These are phyloP conservation scores for Sebastes reedi DNA, from an alignment of 2,797 vertebrate genomes.

Conservation along the genomic window DNA sequence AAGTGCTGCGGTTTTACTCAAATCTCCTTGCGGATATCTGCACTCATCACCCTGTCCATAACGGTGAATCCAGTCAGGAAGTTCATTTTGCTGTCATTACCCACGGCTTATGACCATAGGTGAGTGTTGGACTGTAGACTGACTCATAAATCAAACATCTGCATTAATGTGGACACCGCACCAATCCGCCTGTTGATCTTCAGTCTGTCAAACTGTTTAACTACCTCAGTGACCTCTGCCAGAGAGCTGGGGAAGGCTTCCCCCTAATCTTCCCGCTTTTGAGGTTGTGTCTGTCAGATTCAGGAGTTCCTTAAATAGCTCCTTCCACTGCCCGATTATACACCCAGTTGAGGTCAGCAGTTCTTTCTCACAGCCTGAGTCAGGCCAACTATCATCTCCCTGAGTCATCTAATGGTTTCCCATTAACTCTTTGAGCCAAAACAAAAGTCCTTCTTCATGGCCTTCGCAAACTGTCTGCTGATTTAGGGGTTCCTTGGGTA, in stretches of 20 bases:
- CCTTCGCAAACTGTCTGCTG: background rate
- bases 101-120: background rate
- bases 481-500: background rate
- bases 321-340: background rate
- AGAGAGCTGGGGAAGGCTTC: background rate
- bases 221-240: background rate
- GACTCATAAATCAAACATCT: background rate
- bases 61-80: background rate
- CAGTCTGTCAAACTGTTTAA: constrained; percentile 7
- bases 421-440: background rate
- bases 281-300: constrained; percentile 1
- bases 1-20: background rate
- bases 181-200: constrained; percentile 5
- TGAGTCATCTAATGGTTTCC: background rate
- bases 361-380: background rate
- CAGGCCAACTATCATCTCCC: background rate
- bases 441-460: background rate
- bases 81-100: background rate
- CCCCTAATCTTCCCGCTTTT: background rate
- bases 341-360: background rate
- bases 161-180: background rate
- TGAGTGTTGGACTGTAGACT: background rate
- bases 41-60: background rate
- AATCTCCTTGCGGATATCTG: background rate
- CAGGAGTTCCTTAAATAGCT: background rate